Conservation (phyloP, 2,888 invertebrate genomes). For the Parnassius smintheus region DNA sequence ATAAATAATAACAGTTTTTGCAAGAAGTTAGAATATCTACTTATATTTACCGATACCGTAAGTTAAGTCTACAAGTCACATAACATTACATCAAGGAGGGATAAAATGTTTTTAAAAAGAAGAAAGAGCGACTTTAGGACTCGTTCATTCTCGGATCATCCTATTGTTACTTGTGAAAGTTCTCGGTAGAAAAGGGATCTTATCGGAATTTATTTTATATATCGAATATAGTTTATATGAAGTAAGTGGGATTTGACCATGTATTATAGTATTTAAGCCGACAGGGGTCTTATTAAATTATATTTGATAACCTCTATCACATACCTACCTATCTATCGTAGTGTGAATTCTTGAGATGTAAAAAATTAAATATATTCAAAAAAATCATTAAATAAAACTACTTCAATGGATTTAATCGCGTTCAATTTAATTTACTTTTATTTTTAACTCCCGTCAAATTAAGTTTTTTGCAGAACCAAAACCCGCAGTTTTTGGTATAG, state of each 20-base stretch:
- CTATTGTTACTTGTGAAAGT: conserved; percentile 63
- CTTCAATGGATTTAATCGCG: no score
- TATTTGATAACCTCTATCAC: conserved; percentile 41
- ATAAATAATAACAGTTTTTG: no score
- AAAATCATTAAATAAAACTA: no score
- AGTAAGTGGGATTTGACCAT: conserved; percentile 43
- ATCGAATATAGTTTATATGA: conserved; percentile 61
- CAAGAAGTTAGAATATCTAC: no score
- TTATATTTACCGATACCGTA: neutral
- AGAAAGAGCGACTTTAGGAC: conserved; percentile 62
- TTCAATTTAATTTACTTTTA: no score
- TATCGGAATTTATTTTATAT: conserved; percentile 72
- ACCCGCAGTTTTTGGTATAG: no score
- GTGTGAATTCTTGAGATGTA: no score
- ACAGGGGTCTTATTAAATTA: conserved; percentile 66
- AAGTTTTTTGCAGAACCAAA: no score
- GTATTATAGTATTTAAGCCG: conserved; percentile 54
- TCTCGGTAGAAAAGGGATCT: conserved; percentile 65
- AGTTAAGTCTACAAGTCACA: conserved; percentile 12
- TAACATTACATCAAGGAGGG: conserved; percentile 23
- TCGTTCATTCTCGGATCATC: conserved; percentile 70
- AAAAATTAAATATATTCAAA: no score
- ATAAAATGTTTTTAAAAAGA: conserved; percentile 33
- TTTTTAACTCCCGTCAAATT: no score
- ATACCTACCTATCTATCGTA: no score